Evolutionary conservation across 2,113 vertebrate species (phyloP).

Genomic region (Muntiacus reevesi): DNA sequence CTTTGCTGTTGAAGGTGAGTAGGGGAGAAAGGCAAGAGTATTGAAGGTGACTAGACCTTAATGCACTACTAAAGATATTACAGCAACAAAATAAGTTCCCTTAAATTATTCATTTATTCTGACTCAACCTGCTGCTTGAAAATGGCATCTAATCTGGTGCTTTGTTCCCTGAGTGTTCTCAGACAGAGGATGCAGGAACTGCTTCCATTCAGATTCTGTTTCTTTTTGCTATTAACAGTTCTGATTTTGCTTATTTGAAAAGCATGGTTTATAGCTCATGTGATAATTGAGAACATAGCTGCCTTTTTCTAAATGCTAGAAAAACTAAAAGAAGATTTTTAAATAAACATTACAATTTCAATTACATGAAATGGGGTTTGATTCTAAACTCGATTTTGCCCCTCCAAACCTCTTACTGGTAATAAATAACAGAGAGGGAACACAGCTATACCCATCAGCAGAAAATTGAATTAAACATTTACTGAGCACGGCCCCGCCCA

Average conservation of each 20-base stretch:
- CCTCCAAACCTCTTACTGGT: background rate
- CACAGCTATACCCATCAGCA: background rate
- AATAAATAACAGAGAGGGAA: background rate
- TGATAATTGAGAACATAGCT: background rate
- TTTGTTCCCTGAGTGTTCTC: background rate
- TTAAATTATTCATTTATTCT: constrained; percentile 58
- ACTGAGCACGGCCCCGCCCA: accelerated
- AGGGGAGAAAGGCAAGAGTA: background rate
- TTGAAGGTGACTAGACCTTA: background rate
- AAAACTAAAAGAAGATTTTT: background rate
- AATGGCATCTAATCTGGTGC: background rate
- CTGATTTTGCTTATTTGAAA: background rate
- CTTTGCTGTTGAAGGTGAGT: background rate
- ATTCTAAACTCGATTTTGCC: background rate
- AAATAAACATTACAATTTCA: background rate
- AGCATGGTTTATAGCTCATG: background rate
- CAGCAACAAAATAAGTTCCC: constrained; percentile 17
- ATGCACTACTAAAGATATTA: background rate
- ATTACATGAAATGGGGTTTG: background rate
- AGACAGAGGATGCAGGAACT: background rate
- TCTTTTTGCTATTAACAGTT: background rate
- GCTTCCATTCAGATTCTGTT: background rate
- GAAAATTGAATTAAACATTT: background rate
- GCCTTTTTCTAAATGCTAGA: background rate
- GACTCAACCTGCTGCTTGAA: constrained; percentile 17